Percentiles rank a stretch among this genome's conserved stretches.
These are phyloP conservation scores for Thalassaphorura encarpata DNA, from an alignment of 1,140 invertebrate species.

Conservation along the genomic window DNA sequence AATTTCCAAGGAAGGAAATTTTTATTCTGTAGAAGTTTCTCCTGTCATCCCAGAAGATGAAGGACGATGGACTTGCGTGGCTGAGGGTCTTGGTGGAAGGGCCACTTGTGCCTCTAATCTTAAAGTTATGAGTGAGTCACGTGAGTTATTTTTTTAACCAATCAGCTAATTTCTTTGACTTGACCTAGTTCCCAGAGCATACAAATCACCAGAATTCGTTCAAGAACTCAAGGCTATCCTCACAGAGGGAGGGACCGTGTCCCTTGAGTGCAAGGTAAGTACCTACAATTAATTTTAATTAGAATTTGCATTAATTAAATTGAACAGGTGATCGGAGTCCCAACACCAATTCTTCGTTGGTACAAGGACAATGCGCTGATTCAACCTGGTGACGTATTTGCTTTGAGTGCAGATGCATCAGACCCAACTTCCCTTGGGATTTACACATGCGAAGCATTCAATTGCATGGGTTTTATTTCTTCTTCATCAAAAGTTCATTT, in stretches of 20 bases:
- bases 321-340: slow-evolving; percentile 58
- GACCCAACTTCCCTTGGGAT: slow-evolving; percentile 69
- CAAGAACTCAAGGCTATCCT: slow-evolving; percentile 67
- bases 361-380: slow-evolving; percentile 77
- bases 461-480: slow-evolving; percentile 69
- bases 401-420: slow-evolving; percentile 64
- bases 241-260: slow-evolving; percentile 76
- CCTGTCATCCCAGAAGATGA: slow-evolving; percentile 21
- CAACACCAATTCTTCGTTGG: slow-evolving; percentile 67
- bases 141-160: not conserved
- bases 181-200: slow-evolving; percentile 74
- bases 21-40: slow-evolving; percentile 21
- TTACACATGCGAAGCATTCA: slow-evolving; percentile 69
- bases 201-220: slow-evolving; percentile 73
- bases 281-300: not conserved
- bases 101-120: slow-evolving; percentile 63
- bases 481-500: slow-evolving; percentile 51
- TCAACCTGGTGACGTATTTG: slow-evolving; percentile 76
- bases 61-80: slow-evolving; percentile 44
- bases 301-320: not conserved
- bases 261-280: slow-evolving; percentile 69
- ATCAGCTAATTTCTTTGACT: slow-evolving; percentile 33
- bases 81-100: slow-evolving; percentile 59
- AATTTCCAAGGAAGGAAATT: slow-evolving; percentile 8
- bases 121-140: slow-evolving; percentile 56